Conservation (phyloP, 2,113 vertebrate genomes). For the Phrynosoma blainvillii region DNA sequence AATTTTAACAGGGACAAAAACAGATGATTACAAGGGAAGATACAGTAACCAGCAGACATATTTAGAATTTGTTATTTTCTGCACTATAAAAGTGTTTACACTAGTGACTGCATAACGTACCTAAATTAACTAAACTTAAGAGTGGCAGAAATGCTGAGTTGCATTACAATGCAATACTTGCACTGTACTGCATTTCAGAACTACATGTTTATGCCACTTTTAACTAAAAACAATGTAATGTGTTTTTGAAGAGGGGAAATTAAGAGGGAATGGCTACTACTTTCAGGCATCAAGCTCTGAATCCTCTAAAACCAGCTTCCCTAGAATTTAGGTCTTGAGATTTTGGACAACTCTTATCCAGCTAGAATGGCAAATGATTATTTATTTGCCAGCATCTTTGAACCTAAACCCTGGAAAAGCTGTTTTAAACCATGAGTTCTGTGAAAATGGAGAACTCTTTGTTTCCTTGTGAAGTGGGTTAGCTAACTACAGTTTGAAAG, state of each 20-base stretch:
- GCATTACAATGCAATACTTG: conserved; percentile 1
- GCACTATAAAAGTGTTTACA: conserved; percentile 63
- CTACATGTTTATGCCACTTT: conserved; percentile 40
- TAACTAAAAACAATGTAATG: conserved; percentile 33
- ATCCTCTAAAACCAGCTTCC: background rate
- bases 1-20: conserved; percentile 44
- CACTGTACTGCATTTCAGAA: conserved; percentile 27
- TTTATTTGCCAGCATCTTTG: background rate
- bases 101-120: conserved; percentile 46
- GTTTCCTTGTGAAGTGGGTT: background rate
- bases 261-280: conserved; percentile 27
- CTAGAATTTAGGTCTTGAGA: too few relatives aligned
- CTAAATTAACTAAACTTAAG: conserved; percentile 59
- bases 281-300: background rate
- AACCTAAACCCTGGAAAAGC: background rate
- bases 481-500: background rate
- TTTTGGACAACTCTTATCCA: background rate
- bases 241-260: conserved; percentile 51
- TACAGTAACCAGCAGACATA: conserved; percentile 33
- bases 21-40: conserved; percentile 60
- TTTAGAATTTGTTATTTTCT: conserved; percentile 60
- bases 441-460: background rate
- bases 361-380: background rate
- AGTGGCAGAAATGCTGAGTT: conserved; percentile 50
- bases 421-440: background rate